phyloP scores from a whole-genome alignment of 1,140 invertebrate species.

The Meteorus sp. region DNA sequence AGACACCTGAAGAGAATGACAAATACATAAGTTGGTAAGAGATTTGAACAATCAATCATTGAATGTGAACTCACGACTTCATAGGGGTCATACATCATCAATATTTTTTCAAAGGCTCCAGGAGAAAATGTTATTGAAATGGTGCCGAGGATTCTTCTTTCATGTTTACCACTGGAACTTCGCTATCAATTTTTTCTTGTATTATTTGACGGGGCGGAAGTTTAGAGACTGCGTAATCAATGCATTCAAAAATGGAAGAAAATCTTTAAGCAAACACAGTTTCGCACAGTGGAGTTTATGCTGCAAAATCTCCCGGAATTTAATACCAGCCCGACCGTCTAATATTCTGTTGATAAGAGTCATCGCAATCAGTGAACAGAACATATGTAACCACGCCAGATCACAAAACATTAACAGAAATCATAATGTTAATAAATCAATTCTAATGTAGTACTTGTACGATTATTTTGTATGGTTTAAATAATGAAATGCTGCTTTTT shows the following conservation, averaged over 20 bases:
- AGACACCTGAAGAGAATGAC: constrained; percentile 24
- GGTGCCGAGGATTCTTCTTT: constrained; percentile 43
- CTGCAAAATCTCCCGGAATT: constrained; percentile 30
- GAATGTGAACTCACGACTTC: not conserved
- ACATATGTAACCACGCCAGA: constrained; percentile 15
- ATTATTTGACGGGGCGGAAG: constrained; percentile 42
- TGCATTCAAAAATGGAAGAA: constrained; percentile 29
- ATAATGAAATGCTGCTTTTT: constrained; percentile 17
- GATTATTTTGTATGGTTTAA: too few species aligned
- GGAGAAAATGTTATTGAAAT: constrained; percentile 46
- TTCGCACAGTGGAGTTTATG: constrained; percentile 28
- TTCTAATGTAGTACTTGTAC: too few species aligned
- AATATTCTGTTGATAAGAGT: constrained; percentile 33
- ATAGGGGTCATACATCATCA: not conserved
- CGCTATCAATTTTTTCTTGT: constrained; percentile 46
- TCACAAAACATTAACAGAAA: constrained; percentile 15
- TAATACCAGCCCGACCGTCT: constrained; percentile 24
- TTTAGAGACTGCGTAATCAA: constrained; percentile 36
- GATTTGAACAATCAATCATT: not conserved
- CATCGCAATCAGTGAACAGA: constrained; percentile 30
- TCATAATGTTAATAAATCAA: constrained; percentile 8
- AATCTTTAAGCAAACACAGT: constrained; percentile 19
- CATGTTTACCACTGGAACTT: constrained; percentile 47
- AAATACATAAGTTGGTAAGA: constrained; percentile 43
- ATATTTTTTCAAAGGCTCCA: constrained; percentile 36